phyloP scores from a whole-genome alignment of 2,797 vertebrate species.

The Mallotus villosus region DNA sequence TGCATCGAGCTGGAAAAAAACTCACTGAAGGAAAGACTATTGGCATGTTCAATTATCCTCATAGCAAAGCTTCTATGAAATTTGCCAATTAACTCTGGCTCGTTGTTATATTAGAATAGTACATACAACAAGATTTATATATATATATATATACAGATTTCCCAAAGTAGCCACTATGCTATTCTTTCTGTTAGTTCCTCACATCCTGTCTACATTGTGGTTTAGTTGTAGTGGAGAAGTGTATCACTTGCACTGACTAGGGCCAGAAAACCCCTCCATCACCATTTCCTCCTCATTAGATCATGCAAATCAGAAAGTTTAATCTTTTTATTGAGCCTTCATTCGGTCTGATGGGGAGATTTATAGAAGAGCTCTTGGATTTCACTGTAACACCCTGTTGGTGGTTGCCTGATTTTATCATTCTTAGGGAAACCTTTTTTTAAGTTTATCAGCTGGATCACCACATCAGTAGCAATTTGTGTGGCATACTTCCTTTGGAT shows the following conservation, averaged over 20 bases:
- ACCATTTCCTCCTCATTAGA: neutral
- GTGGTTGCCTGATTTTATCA: slow-evolving; percentile 10
- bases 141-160: no score
- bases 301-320: neutral
- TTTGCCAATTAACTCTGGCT: no score
- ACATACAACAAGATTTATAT: neutral
- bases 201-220: slow-evolving; percentile 2
- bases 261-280: neutral
- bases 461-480: slow-evolving; percentile 24
- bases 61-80: neutral
- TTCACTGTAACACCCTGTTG: neutral
- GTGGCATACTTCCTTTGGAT: slow-evolving; percentile 18
- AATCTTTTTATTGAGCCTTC: neutral
- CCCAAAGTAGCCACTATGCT: no score
- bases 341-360: slow-evolving; percentile 34
- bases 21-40: neutral
- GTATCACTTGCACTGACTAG: slow-evolving; percentile 6
- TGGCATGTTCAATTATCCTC: neutral
- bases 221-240: neutral
- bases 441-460: slow-evolving; percentile 9
- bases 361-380: neutral
- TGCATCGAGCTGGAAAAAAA: neutral
- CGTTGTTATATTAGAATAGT: neutral
- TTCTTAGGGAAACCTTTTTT: neutral
- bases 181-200: neutral